Base-by-base conservation (phyloP, 2,113 vertebrate species). In the Dicrurus megarhynchus region DNA sequence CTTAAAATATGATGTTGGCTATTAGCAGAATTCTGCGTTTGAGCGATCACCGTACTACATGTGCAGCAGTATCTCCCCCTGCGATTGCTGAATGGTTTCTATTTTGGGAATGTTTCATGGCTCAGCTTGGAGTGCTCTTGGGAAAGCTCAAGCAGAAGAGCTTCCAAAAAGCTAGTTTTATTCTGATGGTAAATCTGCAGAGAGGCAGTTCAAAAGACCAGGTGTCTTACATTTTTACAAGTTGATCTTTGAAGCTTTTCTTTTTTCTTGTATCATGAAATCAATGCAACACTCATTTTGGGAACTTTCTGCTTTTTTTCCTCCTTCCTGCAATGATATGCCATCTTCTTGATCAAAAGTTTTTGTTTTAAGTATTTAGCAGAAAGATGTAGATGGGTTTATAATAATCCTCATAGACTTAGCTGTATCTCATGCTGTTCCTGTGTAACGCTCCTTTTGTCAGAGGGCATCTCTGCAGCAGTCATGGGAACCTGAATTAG, bases 31-130 rank as follows among this genome's bases (percentile, higher is more conserved):
- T 65, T 59, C 70, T 95, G 67, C 4, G 1, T 84, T 87, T 63
- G 90, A 93, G 90, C 87, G 89, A 2, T 93, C 61, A n/a, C 53
- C 13, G 6, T 71, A 75, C 56, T 73, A 68, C 16, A 16, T 73
- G 44, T 75, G 90, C 70, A 83, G 85, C 90, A 85, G 18, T 14
- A 57, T 90, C 82, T 85, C 73, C 42, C 70, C 33, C 56, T 89
- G 75, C 65, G 78, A 90, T 76, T 93, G 30, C 85, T 87, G 87
- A 87, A 81, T 79, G 75, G 57, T 57, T 97, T 84, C 92, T 96
- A 93, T 91, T 96, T 64, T 93, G 87, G 78, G 94, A 79, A 20
- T 64, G 52, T 56, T 94, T 82, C 94, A 69, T 85, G 70, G 84
- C 65, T 95, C 75, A 85, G 70, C 57, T 90, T 90, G 70, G 69